Evolutionary conservation across 2,797 vertebrate species (phyloP).

Genomic region (Morus bassanus): DNA sequence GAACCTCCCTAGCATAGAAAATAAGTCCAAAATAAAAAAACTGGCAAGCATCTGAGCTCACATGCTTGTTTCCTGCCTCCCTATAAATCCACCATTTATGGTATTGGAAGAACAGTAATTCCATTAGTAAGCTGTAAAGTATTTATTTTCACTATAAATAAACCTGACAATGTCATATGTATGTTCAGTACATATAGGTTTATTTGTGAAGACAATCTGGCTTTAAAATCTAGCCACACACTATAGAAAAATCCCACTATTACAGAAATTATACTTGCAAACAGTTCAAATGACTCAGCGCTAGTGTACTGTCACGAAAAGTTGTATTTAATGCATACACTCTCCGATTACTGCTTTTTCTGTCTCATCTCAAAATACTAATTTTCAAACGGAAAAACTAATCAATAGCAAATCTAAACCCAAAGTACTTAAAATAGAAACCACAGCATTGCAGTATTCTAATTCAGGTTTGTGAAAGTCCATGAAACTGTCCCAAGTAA

Average conservation of each 20-base stretch:
- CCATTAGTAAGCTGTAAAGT: not conserved
- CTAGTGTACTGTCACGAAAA: not conserved
- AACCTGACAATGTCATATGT: not conserved
- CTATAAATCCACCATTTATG: not conserved
- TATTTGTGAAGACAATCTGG: not conserved
- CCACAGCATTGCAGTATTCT: not conserved
- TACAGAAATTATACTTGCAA: not conserved
- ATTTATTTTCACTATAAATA: not conserved
- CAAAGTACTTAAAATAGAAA: not conserved
- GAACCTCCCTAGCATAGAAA: not conserved
- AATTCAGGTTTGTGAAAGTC: not conserved
- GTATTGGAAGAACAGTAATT: not conserved
- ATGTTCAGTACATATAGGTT: not conserved
- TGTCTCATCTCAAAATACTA: not conserved
- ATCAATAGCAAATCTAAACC: not conserved
- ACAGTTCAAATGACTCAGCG: not conserved
- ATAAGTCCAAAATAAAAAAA: not conserved
- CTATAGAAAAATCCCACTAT: not conserved
- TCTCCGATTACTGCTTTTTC: not conserved
- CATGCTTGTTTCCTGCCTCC: not conserved
- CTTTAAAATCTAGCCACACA: not conserved
- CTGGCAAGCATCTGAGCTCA: not conserved
- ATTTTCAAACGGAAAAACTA: constrained; percentile 13
- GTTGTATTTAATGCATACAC: not conserved
- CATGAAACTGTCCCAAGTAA: not conserved